Conservation (phyloP, 1,140 invertebrate genomes). For the Phenacoccus solenopsis region DNA sequence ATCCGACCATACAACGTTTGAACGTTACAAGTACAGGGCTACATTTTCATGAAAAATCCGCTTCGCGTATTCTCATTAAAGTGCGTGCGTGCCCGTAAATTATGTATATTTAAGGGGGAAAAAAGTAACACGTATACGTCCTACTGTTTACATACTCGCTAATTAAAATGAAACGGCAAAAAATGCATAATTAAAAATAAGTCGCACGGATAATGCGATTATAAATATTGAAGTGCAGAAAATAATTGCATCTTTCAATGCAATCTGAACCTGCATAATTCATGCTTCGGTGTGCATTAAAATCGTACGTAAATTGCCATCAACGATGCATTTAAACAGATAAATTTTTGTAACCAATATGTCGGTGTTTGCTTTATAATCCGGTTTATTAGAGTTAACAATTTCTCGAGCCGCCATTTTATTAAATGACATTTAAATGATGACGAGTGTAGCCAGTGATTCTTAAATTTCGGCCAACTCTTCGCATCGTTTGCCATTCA, state of each 20-base stretch:
- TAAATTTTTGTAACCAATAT: background rate
- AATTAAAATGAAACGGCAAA: too few relatives aligned
- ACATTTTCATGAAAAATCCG: too few relatives aligned
- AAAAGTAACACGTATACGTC: too few relatives aligned
- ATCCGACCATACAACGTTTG: too few relatives aligned
- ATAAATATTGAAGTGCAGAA: background rate
- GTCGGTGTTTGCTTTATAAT: conserved; percentile 1
- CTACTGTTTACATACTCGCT: too few relatives aligned
- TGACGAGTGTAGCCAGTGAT: background rate
- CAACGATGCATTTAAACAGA: background rate
- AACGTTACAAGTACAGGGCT: too few relatives aligned
- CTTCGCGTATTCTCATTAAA: too few relatives aligned
- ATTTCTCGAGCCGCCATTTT: background rate
- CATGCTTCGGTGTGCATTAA: background rate
- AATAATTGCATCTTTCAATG: background rate
- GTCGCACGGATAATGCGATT: background rate
- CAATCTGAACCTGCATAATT: conserved; percentile 1
- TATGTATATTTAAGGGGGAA: too few relatives aligned
- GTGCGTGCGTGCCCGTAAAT: too few relatives aligned
- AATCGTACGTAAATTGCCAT: background rate
- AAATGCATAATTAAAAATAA: background rate
- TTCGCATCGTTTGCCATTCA: too few relatives aligned
- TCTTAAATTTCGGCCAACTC: background rate
- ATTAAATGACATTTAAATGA: background rate
- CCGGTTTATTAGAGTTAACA: background rate